Percentiles rank a stretch among this genome's conserved stretches.
Evolutionary conservation across 37 sponge, comb jelly and placozoan genomes (phyloP).

Genomic region (Beroe ovata): DNA sequence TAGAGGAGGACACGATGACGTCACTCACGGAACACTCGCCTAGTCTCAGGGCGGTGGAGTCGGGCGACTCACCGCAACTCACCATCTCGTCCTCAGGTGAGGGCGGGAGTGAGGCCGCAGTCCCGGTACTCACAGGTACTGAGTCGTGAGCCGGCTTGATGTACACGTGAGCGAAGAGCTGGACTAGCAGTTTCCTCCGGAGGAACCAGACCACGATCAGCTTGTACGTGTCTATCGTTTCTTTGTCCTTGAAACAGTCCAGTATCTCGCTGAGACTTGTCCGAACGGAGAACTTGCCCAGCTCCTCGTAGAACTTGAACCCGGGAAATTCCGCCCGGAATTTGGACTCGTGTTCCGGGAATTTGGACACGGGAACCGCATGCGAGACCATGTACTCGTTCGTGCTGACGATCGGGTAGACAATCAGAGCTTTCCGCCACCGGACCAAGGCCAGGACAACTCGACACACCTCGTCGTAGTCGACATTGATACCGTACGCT

Average conservation of each 20-base stretch:
- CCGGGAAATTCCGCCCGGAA: slow-evolving; percentile 47
- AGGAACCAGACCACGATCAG: slow-evolving; percentile 58
- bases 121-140: not conserved
- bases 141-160: slow-evolving; percentile 59
- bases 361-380: not conserved
- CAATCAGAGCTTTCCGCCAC: slow-evolving; percentile 65
- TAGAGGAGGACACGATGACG: not conserved
- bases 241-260: slow-evolving; percentile 55
- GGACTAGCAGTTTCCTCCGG: slow-evolving; percentile 18
- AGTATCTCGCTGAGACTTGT: slow-evolving; percentile 38
- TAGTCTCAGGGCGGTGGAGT: not conserved
- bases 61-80: not conserved
- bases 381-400: slow-evolving; percentile 67
- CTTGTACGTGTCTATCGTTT: slow-evolving; percentile 47
- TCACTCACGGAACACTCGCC: not conserved
- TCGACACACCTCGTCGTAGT: slow-evolving; percentile 48
- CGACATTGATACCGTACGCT: slow-evolving; percentile 20
- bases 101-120: not conserved
- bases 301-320: slow-evolving; percentile 46
- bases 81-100: not conserved
- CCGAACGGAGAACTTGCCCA: slow-evolving; percentile 47
- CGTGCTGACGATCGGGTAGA: slow-evolving; percentile 41
- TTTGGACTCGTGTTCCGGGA: not conserved
- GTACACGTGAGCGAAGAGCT: slow-evolving; percentile 60
- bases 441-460: slow-evolving; percentile 40